Conservation (phyloP, 2,888 invertebrate species). For the Phorcus lineatus region DNA sequence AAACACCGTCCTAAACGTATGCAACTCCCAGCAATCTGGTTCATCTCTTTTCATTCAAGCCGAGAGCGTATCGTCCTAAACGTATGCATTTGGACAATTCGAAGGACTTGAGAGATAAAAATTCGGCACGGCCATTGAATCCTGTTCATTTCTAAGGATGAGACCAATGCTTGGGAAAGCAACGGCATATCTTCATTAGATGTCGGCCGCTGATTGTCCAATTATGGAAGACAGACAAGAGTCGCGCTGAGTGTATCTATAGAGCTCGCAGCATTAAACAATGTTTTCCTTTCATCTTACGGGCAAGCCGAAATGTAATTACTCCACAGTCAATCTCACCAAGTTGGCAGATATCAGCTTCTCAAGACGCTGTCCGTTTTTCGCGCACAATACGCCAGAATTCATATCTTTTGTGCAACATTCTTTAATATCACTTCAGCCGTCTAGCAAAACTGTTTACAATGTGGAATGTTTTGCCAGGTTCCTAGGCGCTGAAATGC, state of each 20-base stretch:
- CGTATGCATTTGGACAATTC: conserved; percentile 4
- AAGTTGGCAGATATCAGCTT: conserved; percentile 1
- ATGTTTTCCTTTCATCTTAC: conserved; percentile 13
- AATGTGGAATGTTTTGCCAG: background rate
- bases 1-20: no score
- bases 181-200: conserved; percentile 10
- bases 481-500: background rate
- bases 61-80: background rate
- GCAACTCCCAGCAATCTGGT: no score
- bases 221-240: background rate
- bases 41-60: no score
- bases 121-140: background rate
- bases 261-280: background rate
- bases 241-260: background rate
- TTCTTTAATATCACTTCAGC: conserved; percentile 1
- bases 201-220: conserved; percentile 1
- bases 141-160: background rate
- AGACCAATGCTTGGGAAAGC: background rate
- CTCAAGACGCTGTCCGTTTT: background rate
- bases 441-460: conserved; percentile 8
- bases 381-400: conserved; percentile 1
- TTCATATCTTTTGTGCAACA: conserved; percentile 7
- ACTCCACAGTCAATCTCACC: background rate
- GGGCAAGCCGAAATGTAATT: background rate
- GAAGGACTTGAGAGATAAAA: background rate